Percentiles rank a stretch among this genome's conserved stretches.
Evolutionary conservation across 2,113 vertebrate genomes (phyloP).

Genomic region (Heterotilapia buettikoferi): DNA sequence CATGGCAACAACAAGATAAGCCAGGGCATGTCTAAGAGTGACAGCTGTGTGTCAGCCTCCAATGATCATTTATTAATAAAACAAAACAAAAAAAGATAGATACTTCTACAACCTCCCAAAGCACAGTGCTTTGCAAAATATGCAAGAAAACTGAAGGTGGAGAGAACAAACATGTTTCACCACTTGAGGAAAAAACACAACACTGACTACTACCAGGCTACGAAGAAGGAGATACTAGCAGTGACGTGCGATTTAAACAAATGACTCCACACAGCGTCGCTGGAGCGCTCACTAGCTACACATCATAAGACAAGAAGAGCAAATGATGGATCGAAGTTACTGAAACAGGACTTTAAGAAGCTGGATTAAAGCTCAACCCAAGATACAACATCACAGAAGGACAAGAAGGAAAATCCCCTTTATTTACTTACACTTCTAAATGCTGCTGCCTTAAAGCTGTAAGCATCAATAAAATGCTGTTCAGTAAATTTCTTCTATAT

Average conservation of each 20-base stretch:
- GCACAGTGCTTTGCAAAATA: not conserved
- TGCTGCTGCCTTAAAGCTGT: not conserved
- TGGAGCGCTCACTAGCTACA: rapidly evolving
- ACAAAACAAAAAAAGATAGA: not conserved
- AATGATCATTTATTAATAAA: not conserved
- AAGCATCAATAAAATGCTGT: not conserved
- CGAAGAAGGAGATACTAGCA: not conserved
- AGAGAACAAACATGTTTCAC: not conserved
- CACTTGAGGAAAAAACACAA: not conserved
- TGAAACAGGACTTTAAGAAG: not conserved
- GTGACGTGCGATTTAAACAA: not conserved
- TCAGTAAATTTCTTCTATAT: not conserved
- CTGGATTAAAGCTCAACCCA: not conserved
- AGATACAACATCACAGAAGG: not conserved
- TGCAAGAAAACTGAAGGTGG: not conserved
- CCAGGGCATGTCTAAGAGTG: not conserved
- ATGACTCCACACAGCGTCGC: not conserved
- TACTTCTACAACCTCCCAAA: not conserved
- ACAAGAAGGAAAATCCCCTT: not conserved
- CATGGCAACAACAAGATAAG: not conserved
- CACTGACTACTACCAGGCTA: not conserved
- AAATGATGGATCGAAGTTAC: not conserved
- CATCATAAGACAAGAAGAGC: not conserved
- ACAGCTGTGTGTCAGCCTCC: not conserved
- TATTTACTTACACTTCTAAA: not conserved